Evolutionary conservation across 2,888 invertebrate genomes (phyloP).

Genomic region (Andrena camellia): DNA sequence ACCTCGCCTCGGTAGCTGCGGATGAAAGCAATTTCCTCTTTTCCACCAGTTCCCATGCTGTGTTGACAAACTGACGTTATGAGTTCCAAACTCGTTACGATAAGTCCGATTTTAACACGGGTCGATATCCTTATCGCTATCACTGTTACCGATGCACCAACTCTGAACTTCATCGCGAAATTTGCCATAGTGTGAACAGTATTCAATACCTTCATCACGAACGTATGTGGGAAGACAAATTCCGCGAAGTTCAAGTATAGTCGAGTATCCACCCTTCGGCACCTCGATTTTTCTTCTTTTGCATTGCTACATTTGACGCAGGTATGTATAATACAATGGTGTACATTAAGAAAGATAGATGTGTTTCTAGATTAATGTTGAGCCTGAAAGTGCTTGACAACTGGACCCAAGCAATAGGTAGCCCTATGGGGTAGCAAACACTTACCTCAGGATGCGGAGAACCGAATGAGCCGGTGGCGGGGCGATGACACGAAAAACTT

Average conservation of each 20-base stretch:
- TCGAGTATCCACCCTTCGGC: background rate
- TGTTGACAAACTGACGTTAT: background rate
- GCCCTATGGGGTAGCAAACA: background rate
- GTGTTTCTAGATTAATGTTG: background rate
- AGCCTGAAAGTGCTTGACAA: background rate
- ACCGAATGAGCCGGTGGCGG: background rate
- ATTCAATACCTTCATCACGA: background rate
- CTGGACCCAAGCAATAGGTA: background rate
- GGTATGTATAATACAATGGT: background rate
- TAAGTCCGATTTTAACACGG: background rate
- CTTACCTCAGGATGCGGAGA: conserved; percentile 53
- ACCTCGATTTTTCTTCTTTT: background rate
- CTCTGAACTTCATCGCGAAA: background rate
- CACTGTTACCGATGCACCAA: background rate
- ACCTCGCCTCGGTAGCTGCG: background rate
- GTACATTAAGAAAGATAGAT: background rate
- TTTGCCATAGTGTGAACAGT: background rate
- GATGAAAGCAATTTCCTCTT: background rate
- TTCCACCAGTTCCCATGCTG: background rate
- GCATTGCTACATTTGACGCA: too few relatives aligned
- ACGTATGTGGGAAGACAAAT: background rate
- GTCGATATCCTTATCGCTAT: conserved; percentile 35
- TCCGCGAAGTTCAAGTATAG: background rate
- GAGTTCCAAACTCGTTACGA: background rate
- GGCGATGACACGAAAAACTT: conserved; percentile 10